These are phyloP conservation scores for Zootoca vivipara DNA, from an alignment of 2,113 vertebrate species.

Conservation along the genomic window DNA sequence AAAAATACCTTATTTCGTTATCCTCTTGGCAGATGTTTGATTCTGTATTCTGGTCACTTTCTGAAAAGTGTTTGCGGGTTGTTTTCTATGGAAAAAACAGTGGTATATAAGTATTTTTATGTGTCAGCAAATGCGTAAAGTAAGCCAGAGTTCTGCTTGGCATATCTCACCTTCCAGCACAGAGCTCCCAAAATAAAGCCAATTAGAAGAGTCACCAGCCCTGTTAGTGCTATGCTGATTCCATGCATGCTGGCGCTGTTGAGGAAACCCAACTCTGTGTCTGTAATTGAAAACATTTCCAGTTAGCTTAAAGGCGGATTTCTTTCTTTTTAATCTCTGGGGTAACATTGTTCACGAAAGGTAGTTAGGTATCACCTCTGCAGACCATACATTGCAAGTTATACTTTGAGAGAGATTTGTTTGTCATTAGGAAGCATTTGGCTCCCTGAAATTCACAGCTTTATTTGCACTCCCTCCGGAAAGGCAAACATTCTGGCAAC, in stretches of 20 bases:
- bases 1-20: conserved; percentile 81
- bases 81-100: conserved; percentile 73
- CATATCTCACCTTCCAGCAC: conserved; percentile 80
- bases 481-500: conserved; percentile 26
- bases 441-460: conserved; percentile 17
- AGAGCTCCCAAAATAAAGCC: conserved; percentile 81
- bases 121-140: neutral
- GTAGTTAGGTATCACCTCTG: neutral
- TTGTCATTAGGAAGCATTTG: conserved; percentile 11
- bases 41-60: conserved; percentile 69
- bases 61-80: conserved; percentile 73
- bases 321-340: conserved; percentile 44
- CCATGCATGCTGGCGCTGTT: conserved; percentile 72
- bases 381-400: conserved; percentile 3
- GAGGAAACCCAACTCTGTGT: conserved; percentile 58
- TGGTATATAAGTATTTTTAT: too few relatives aligned
- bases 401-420: conserved; percentile 30
- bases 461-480: conserved; percentile 24
- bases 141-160: neutral
- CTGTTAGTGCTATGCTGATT: conserved; percentile 76
- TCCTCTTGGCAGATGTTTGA: conserved; percentile 75
- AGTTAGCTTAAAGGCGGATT: conserved; percentile 48
- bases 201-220: conserved; percentile 74
- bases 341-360: conserved; percentile 32
- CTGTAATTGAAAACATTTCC: conserved; percentile 70